phyloP scores from a whole-genome alignment of 2,888 invertebrate genomes.

The Apodemia hepburni region DNA sequence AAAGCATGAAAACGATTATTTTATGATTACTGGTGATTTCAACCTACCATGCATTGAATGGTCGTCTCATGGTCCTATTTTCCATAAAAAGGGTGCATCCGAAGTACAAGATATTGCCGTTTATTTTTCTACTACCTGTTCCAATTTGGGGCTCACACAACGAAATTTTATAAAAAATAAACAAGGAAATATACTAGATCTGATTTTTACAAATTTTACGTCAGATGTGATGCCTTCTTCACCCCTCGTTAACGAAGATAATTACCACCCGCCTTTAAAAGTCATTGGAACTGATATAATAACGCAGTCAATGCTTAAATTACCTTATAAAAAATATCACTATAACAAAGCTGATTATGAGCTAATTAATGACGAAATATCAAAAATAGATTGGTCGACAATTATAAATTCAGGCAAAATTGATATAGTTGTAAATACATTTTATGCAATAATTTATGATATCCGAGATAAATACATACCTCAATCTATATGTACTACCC shows the following conservation, averaged over 20 bases:
- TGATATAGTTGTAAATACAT: no score
- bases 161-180: conserved; percentile 1
- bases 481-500: no score
- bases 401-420: no score
- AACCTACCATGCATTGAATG: conserved; percentile 16
- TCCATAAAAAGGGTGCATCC: conserved; percentile 8
- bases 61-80: not conserved
- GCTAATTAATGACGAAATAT: not conserved
- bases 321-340: not conserved
- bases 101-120: conserved; percentile 10
- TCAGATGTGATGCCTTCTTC: not conserved
- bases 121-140: not conserved
- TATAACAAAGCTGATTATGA: conserved; percentile 5
- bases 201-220: conserved; percentile 11
- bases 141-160: conserved; percentile 4
- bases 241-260: conserved; percentile 8
- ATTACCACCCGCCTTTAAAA: conserved; percentile 8
- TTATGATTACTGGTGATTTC: not conserved
- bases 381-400: not conserved
- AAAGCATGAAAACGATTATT: not conserved
- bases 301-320: not conserved
- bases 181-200: conserved; percentile 14
- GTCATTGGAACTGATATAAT: not conserved
- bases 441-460: no score
- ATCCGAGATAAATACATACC: no score